Base-by-base conservation (phyloP, 1,140 invertebrate species). In the Thalassaphorura encarpata region DNA sequence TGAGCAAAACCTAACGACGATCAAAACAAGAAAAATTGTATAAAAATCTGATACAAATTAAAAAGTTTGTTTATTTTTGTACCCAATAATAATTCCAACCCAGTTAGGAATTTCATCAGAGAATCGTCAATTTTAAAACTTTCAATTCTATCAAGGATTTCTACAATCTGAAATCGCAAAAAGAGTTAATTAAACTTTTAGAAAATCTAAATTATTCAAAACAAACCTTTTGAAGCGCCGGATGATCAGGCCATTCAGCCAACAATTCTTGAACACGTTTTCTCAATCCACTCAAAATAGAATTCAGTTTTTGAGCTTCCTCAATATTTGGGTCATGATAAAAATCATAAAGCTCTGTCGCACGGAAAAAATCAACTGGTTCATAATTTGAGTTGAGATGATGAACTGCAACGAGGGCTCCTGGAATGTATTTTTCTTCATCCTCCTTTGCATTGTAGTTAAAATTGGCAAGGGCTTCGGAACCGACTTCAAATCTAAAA, bases 221-320 rank as follows among this genome's bases (percentile, higher is more conserved):
- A 72, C 70, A 74, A 72, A 88, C 83, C 69, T 87, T 82, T 66
- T 79, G 78, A 1, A 97, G 69, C 0, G 83, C 83, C 0, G 91
- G 89, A 76, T 97, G 87, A 56, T 93, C 89, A 0, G 91, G 87
- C 87, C 89, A 97, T 64, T 89, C 80, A 2, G 76, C 67, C 18
- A 90, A 69, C n/a, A 96, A 70, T 36, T 81, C 72, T n/a, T 75
- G 68, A 1, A 89, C 79, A 46, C 77, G 74, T 2, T 71, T 68
- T 51, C 77, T 74, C 18, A 94, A 76, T 43, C 69, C 70, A 15
- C 80, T 71, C 31, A 96, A 69, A 1, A 91, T 69, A 3, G 80
- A 76, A 5, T 80, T 69, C 67, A 88, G 88, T 31, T 80, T 75
- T 39, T 82, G 76, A 0, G 85, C 81, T 73, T 95, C 85, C 0